Percentiles rank a stretch among this genome's conserved stretches.
Evolutionary conservation across 2,113 vertebrate genomes (phyloP).

Genomic region (Dicentrarchus labrax): DNA sequence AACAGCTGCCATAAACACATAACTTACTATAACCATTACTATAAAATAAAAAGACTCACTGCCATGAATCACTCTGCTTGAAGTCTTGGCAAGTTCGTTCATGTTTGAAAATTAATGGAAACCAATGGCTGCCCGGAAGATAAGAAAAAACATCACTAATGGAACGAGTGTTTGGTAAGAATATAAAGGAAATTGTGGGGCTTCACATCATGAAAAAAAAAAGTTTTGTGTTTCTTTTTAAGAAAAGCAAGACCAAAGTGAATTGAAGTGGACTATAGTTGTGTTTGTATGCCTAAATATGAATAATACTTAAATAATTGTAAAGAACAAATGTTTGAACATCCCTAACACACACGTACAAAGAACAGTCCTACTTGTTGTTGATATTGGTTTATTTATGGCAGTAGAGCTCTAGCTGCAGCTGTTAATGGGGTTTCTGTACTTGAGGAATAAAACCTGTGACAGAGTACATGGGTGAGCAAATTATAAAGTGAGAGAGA

Average conservation of each 20-base stretch:
- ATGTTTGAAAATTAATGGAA: neutral
- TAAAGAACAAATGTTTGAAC: neutral
- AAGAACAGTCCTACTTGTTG: neutral
- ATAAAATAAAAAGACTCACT: neutral
- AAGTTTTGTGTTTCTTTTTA: neutral
- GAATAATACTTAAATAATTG: neutral
- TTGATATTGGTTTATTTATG: slow-evolving; percentile 28
- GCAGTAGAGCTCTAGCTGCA: neutral
- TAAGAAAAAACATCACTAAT: too few species aligned
- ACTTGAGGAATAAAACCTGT: slow-evolving; percentile 25
- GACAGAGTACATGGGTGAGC: slow-evolving; percentile 29
- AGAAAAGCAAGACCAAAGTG: neutral
- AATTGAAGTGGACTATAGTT: neutral
- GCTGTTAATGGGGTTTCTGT: slow-evolving; percentile 58
- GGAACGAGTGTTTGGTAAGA: too few species aligned
- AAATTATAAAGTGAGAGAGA: slow-evolving; percentile 28
- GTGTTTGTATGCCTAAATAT: neutral
- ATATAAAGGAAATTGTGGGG: too few species aligned
- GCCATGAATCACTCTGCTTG: neutral
- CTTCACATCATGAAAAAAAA: too few species aligned
- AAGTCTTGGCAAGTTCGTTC: neutral
- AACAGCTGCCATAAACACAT: too few species aligned
- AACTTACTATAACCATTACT: too few species aligned
- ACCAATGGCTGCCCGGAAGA: neutral
- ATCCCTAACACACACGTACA: neutral